Conservation (phyloP, 2,113 vertebrate genomes). For the Galeopterus variegatus region DNA sequence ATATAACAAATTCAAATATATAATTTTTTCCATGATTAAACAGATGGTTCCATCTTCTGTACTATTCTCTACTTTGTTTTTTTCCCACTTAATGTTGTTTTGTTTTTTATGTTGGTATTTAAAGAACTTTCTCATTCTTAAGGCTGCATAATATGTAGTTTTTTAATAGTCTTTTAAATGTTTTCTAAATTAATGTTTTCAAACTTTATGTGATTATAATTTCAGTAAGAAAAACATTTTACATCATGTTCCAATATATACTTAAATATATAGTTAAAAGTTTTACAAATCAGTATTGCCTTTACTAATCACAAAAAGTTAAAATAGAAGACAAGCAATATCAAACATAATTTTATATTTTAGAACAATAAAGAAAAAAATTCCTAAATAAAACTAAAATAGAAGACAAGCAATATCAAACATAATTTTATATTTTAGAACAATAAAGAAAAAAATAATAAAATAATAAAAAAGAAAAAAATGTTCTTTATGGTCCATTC, state of each 20-base stretch:
- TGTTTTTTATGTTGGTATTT: neutral
- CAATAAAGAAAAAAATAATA: neutral
- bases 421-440: neutral
- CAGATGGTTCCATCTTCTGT: neutral
- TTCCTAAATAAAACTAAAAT: neutral
- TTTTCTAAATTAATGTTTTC: slow-evolving; percentile 12
- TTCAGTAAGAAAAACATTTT: neutral
- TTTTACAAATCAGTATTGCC: neutral
- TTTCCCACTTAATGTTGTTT: neutral
- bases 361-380: neutral
- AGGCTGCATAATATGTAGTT: neutral
- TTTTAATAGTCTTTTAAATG: neutral
- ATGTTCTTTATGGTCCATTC: neutral
- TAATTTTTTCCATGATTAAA: neutral
- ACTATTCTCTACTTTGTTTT: neutral
- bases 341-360: slow-evolving; percentile 14
- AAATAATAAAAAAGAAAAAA: neutral
- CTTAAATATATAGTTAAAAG: neutral
- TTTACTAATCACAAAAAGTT: neutral
- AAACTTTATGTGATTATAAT: neutral
- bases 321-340: neutral
- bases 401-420: neutral
- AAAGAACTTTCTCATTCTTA: neutral
- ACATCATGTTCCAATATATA: neutral
- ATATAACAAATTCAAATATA: neutral